phyloP scores from a whole-genome alignment of 2,797 vertebrate genomes.

The Myotis daubentonii region DNA sequence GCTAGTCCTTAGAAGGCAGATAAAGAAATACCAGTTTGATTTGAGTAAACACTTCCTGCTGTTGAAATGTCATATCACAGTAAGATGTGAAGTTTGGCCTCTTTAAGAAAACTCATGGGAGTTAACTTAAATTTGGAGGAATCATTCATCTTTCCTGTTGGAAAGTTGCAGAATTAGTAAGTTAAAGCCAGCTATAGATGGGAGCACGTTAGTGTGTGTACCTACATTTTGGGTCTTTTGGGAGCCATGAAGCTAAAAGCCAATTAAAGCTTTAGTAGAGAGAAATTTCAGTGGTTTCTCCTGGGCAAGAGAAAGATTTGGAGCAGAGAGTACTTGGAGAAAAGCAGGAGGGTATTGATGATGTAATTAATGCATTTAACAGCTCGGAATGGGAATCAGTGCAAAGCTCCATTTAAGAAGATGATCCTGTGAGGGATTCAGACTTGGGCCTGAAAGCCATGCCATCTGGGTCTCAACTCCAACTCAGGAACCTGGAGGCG shows the following conservation, averaged over 20 bases:
- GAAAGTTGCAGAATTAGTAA: conserved; percentile 43
- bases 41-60: conserved; percentile 37
- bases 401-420: not conserved
- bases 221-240: conserved; percentile 70
- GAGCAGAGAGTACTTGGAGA: conserved; percentile 66
- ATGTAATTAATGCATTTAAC: conserved; percentile 20
- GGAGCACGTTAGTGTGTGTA: not conserved
- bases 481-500: not conserved
- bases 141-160: conserved; percentile 32
- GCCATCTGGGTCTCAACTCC: not conserved
- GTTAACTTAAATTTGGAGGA: conserved; percentile 24
- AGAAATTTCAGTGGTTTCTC: conserved; percentile 73
- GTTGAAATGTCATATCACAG: not conserved
- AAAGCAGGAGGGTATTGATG: conserved; percentile 23
- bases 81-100: not conserved
- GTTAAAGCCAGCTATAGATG: conserved; percentile 27
- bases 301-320: conserved; percentile 68
- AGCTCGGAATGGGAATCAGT: conserved; percentile 14
- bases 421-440: not conserved
- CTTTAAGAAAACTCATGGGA: conserved; percentile 59
- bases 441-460: not conserved
- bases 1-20: not conserved
- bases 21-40: conserved; percentile 21
- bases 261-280: conserved; percentile 73
- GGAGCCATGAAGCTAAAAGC: conserved; percentile 71